Conservation (phyloP, 1,140 invertebrate species). For the Dolichoris vasculosae region DNA sequence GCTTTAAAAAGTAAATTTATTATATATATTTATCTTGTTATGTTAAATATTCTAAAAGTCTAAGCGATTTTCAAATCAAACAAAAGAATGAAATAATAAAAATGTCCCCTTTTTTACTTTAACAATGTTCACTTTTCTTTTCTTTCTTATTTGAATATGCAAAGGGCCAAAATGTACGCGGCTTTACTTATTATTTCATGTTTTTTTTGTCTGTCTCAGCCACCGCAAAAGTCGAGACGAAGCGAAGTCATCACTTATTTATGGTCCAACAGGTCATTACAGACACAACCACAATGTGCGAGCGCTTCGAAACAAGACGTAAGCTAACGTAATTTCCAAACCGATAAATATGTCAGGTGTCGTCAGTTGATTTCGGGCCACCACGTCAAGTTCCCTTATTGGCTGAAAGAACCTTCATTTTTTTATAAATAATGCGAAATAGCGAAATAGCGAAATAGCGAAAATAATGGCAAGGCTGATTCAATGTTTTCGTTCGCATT, state of each 20-base stretch:
- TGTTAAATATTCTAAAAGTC: background rate
- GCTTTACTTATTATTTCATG: constrained; percentile 44
- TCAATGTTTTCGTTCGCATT: background rate
- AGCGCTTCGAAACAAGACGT: constrained; percentile 49
- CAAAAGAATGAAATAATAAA: constrained; percentile 37
- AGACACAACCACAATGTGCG: constrained; percentile 44
- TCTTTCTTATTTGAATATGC: constrained; percentile 45
- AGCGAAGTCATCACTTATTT: constrained; percentile 51
- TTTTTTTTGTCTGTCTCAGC: constrained; percentile 17
- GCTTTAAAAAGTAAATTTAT: background rate
- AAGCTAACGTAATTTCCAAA: constrained; percentile 51
- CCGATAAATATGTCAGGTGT: constrained; percentile 51
- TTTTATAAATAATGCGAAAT: constrained; percentile 19
- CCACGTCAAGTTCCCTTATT: constrained; percentile 34
- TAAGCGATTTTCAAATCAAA: constrained; percentile 10
- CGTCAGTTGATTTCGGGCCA: constrained; percentile 43
- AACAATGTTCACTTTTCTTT: constrained; percentile 8
- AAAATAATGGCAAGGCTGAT: background rate
- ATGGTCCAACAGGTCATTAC: constrained; percentile 51
- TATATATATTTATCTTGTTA: background rate
- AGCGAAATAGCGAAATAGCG: background rate
- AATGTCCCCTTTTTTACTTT: constrained; percentile 7
- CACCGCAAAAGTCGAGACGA: constrained; percentile 47
- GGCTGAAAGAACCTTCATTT: constrained; percentile 14
- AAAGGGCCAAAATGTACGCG: constrained; percentile 43